Conservation (phyloP, 2,113 vertebrate species). For the Trematocara nigrifrons region DNA sequence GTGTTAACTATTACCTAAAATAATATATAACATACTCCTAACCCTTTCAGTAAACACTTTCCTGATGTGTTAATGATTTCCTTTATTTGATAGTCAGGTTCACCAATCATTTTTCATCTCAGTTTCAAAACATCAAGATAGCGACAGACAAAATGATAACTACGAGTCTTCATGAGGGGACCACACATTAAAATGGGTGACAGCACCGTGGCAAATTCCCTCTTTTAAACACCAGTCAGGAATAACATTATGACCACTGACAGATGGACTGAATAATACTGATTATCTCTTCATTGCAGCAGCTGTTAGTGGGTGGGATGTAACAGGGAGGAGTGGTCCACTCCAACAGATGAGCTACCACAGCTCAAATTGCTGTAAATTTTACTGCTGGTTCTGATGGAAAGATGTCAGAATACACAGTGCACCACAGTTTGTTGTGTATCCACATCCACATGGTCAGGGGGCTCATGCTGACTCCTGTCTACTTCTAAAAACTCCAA, state of each 20-base stretch:
- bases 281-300: not conserved
- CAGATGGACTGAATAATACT: not conserved
- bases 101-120: not conserved
- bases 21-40: fast-evolving
- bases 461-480: not conserved
- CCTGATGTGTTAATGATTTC: not conserved
- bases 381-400: not conserved
- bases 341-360: not conserved
- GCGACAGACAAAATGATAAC: not conserved
- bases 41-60: not conserved
- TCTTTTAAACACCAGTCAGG: not conserved
- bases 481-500: not conserved
- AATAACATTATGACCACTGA: not conserved
- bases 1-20: not conserved
- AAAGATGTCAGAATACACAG: not conserved
- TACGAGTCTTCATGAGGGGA: not conserved
- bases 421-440: not conserved
- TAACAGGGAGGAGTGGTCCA: not conserved
- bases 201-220: not conserved
- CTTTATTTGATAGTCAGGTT: not conserved
- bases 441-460: not conserved
- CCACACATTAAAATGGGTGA: not conserved
- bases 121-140: not conserved
- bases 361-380: not conserved
- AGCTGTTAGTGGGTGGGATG: not conserved